phyloP scores from a whole-genome alignment of 2,888 invertebrate species.

The Diloba caeruleocephala region DNA sequence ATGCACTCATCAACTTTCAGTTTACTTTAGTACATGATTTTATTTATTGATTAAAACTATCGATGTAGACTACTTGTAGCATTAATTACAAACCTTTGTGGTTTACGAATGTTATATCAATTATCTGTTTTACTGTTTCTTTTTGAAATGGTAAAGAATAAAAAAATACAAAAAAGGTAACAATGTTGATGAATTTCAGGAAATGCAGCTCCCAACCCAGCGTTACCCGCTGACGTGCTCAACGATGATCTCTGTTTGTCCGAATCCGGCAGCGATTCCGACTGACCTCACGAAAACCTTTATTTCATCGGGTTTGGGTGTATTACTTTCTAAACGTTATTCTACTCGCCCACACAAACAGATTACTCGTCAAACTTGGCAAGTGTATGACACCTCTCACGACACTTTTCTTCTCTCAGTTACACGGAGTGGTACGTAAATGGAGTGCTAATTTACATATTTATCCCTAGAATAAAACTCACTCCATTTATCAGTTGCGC shows the following conservation, averaged over 20 bases:
- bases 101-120: too few relatives aligned
- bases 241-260: constrained; percentile 96
- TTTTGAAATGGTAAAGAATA: too few relatives aligned
- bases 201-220: constrained; percentile 61
- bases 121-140: too few relatives aligned
- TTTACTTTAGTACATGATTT: too few relatives aligned
- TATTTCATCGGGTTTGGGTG: constrained; percentile 59
- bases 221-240: constrained; percentile 91
- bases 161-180: not conserved
- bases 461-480: not conserved
- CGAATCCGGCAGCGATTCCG: constrained; percentile 94
- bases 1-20: too few relatives aligned
- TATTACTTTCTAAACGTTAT: constrained; percentile 49
- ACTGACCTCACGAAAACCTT: constrained; percentile 82
- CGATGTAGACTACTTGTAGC: too few relatives aligned
- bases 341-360: constrained; percentile 42
- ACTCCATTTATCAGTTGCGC: too few relatives aligned
- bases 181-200: constrained; percentile 52
- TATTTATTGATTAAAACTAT: too few relatives aligned
- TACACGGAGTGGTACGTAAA: constrained; percentile 27
- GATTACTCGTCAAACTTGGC: constrained; percentile 56
- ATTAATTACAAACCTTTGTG: too few relatives aligned
- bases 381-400: constrained; percentile 42
- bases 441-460: constrained; percentile 10
- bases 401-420: constrained; percentile 26